These are phyloP conservation scores for Tenualosa ilisha DNA, from an alignment of 2,797 vertebrate species.

Conservation along the genomic window DNA sequence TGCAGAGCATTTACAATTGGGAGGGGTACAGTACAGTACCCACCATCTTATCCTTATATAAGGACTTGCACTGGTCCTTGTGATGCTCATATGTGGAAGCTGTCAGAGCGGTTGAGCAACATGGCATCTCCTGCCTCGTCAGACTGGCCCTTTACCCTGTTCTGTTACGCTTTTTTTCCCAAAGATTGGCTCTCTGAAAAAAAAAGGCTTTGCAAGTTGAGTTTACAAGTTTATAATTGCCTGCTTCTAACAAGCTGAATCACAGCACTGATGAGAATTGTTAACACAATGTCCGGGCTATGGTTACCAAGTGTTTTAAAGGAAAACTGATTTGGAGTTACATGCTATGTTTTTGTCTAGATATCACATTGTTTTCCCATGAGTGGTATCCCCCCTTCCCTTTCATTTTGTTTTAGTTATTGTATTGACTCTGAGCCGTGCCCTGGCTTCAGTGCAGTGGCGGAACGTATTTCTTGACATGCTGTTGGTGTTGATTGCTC, in stretches of 20 bases:
- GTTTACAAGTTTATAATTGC: slow-evolving; percentile 24
- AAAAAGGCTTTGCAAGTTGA: slow-evolving; percentile 7
- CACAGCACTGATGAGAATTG: slow-evolving; percentile 12
- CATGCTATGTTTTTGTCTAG: not conserved
- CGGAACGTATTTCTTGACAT: slow-evolving; percentile 13
- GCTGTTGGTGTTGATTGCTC: slow-evolving; percentile 15
- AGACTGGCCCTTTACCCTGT: not conserved
- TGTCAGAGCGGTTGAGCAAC: not conserved
- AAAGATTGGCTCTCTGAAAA: slow-evolving; percentile 17
- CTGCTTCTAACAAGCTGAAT: slow-evolving; percentile 26
- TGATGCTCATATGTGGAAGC: not conserved
- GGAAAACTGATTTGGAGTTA: not conserved
- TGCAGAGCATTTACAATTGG: not conserved
- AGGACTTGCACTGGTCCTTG: not conserved
- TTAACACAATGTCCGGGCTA: not conserved
- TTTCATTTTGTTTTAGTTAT: not conserved
- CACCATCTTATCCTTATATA: not conserved
- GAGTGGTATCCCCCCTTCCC: not conserved
- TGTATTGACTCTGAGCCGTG: slow-evolving; percentile 35
- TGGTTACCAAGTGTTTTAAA: slow-evolving; percentile 10
- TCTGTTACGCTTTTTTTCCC: slow-evolving; percentile 1
- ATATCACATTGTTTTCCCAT: not conserved
- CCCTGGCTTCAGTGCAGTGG: slow-evolving; percentile 25
- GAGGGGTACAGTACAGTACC: not conserved
- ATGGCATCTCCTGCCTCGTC: not conserved